Base-by-base conservation (phyloP, 2,888 invertebrate species). In the Sympetrum striolatum region DNA sequence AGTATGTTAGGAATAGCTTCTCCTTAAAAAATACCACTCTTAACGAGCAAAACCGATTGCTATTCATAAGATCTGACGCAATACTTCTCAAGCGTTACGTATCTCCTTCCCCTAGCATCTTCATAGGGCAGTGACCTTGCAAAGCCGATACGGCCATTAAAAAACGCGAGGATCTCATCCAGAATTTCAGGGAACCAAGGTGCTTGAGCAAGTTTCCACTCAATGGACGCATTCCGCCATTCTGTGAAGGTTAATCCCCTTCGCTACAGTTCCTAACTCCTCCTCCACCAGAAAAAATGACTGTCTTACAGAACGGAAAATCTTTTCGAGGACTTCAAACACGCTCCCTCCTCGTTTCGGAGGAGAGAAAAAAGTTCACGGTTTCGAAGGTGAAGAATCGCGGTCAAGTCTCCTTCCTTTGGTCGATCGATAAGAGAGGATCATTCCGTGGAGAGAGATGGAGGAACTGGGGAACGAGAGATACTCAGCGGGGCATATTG, bases 371-470 rank as follows among this genome's bases (percentile, higher is more conserved):
- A 31, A 31, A 31, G 37, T 82, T 35, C 58, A 35, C 35, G 53
- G 58, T 58, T 82, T 82, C 58, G 58, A 82, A 82, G 58, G 82
- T 82, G 82, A 82, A 82, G 82, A 82, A 82, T 82, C 82, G 58
- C 31, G n/a, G 82, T 31, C 48, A 44, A 48, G 81, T n/a, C 44
- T 48, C 39, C 37, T 37, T 48, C 64, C 80, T 60, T 60, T 60
- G 35, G 58, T 86, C 37, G 86, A 86, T 86, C 86, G 86, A 86
- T 86, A 53, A 37, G 86, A 60, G 86, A 37, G 39, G 64, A 60
- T 60, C 86, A 86, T 86, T 86, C n/a, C 86, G 60, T 2, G 80
- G 37, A 44, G 37, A 15, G n/a, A 12, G 73, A 31, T 25, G 25
- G 31, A 10, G 73, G 31, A 31, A 73, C 22, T 8, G 31, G 3